Evolutionary conservation across 1,140 invertebrate genomes (phyloP), one percentile per base, ranked within the genome.

Genomic region (Drosophila ogumai): DNA sequence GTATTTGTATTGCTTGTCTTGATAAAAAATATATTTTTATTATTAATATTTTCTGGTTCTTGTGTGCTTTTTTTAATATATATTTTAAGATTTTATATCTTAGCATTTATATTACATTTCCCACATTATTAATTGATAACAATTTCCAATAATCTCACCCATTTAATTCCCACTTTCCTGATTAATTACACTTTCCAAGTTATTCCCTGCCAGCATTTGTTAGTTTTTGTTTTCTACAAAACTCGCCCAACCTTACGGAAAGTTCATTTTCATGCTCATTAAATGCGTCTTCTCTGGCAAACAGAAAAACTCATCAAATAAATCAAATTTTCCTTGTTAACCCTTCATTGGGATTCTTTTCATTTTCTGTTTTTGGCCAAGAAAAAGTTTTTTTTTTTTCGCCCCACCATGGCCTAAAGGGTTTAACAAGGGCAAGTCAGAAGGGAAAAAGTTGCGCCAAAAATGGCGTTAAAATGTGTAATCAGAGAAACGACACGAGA

Each of bases 281-380:
- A 84, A 87, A 88, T 65, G 67, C 85, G 61, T 61, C 84, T 77
- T 78, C 47, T 40, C 28, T 12, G 54, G 41, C 58, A 55, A 76
- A 82, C 65, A 73, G 71, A 67, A 69, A 88, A 81, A 88, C 85
- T 90, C 80, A 90, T 90, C 84, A 88, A 88, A 88, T 88, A 88
- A 88, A 88, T 88, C 85, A 90, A 88, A 88, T 88, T 90, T 88
- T 80, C 49, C 84, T 88, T 81, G 85, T 88, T 90, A 90, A 84
- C 85, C 80, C 84, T 81, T 90, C 85, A 88, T 81, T 90, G 77
- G 78, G 85, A 81, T 90, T 88, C 80, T 66, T 64, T 56, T 47
- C 67, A 63, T 68, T 63, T 60, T 49, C 76, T 50, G 32, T 32
- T 55, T 43, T 22, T 5, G 28, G 28, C 50, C 49, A 66, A 34